Conservation (phyloP, 2,888 invertebrate genomes). For the Oligia latruncula region DNA sequence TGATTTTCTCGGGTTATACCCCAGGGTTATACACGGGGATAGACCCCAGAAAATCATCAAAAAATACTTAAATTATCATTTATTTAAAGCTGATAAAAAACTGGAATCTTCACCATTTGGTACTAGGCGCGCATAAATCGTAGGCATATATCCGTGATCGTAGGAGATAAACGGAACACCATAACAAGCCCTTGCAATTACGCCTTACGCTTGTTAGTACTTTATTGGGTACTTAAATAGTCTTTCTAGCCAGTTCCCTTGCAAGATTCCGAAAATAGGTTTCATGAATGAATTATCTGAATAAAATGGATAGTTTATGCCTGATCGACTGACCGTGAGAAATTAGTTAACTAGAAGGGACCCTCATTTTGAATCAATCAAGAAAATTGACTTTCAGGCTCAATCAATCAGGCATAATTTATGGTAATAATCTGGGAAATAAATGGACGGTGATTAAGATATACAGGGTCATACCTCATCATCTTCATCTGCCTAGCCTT, state of each 20-base stretch:
- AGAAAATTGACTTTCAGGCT: conserved; percentile 2
- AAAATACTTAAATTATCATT: not conserved
- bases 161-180: conserved; percentile 52
- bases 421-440: no score
- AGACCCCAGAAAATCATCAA: no score
- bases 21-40: no score
- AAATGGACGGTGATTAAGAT: no score
- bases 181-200: conserved; percentile 63
- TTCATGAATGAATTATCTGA: conserved; percentile 31
- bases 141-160: no score
- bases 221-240: conserved; percentile 66
- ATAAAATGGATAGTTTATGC: conserved; percentile 7
- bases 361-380: conserved; percentile 33
- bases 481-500: no score
- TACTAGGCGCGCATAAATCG: conserved; percentile 65
- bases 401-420: conserved; percentile 14
- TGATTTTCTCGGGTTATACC: no score
- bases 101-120: conserved; percentile 24
- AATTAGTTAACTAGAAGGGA: conserved; percentile 23
- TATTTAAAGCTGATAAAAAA: not conserved
- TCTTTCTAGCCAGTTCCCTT: conserved; percentile 9
- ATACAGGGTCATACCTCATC: no score
- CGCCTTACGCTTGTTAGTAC: conserved; percentile 56
- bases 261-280: conserved; percentile 21
- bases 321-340: conserved; percentile 24